Evolutionary conservation across 2,888 invertebrate species (phyloP), one percentile per base, ranked within the genome.

Genomic region (Acronicta psi): DNA sequence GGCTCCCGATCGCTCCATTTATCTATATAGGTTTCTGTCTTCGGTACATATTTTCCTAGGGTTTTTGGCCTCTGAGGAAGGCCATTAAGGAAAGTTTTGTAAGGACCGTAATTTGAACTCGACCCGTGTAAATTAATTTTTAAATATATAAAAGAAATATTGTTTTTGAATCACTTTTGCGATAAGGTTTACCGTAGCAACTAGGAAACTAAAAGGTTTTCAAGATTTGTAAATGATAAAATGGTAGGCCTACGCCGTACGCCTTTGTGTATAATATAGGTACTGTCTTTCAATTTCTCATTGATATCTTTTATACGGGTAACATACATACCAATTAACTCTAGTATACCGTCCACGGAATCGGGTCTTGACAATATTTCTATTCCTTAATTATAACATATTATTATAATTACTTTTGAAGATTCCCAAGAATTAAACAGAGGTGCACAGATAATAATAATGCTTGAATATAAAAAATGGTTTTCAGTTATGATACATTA

Each of bases 1-100:
- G 80, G 72, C 64, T 72, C 53, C 64, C 59, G 64, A 73, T 79
- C 58, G 62, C 34, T 60, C 59, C 67, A 73, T 78, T 71, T 79
- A 69, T 79, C 75, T 72, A 44, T 59, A 62, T 53, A 69, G 47
- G 44, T 49, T 53, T 54, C 43, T 55, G 58, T 62, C 52, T 51
- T 69, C 49, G 13, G 46, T 54, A 67, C 47, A 55, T 38, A 59
- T 59, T 70, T 55, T 54, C 34, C 54, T 52, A 59, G 18, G 44
- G 40, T 47, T 59, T 47, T 43, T 42, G 40, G 8, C 38, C 52
- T 44, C 23, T 34, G 16, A 25, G 16, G 25, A 49, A 49, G 34
- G 42, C 47, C 69, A 54, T 69, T 72, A 62, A 25, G 36, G 20
- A 50, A 70, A 73, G 36, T 73, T 72, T 62, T 43, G 29, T 23